These are phyloP conservation scores for Gulo gulo DNA, from an alignment of 2,113 vertebrate species.

Conservation along the genomic window DNA sequence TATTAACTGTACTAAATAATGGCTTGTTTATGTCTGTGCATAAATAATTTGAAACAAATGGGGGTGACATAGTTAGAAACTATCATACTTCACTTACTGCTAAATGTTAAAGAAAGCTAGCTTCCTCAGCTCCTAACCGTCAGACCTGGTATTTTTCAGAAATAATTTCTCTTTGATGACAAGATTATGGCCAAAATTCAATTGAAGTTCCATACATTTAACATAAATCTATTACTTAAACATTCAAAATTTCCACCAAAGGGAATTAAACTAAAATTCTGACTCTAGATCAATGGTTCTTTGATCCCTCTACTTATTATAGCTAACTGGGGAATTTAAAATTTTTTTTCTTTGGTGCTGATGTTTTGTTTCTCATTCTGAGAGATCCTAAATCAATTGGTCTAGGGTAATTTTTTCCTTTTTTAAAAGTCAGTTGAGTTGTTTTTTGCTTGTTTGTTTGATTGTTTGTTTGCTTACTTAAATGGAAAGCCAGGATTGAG, in stretches of 20 bases:
- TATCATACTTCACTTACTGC: conserved; percentile 52
- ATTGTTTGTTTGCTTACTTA: neutral
- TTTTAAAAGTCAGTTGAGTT: neutral
- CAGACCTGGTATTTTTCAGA: neutral
- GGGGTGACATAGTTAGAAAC: conserved; percentile 71
- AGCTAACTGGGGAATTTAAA: neutral
- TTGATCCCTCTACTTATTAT: neutral
- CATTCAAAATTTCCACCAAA: neutral
- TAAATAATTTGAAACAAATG: conserved; percentile 81
- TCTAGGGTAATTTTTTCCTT: neutral
- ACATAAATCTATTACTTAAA: neutral
- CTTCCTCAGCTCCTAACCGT: neutral
- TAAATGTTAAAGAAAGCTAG: conserved; percentile 29
- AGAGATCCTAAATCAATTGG: neutral
- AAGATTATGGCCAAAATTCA: neutral
- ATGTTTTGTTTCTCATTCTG: neutral
- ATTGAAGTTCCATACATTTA: neutral
- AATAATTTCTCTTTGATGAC: neutral
- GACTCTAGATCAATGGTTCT: neutral
- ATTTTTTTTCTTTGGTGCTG: neutral
- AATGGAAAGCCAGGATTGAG: neutral
- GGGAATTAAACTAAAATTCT: neutral
- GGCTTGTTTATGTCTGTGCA: conserved; percentile 79
- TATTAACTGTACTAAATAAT: conserved; percentile 85
- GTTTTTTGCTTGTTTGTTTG: neutral